Evolutionary conservation across 2,797 vertebrate genomes (phyloP), one percentile per base, ranked within the genome.

Genomic region (Podarcis siculus): DNA sequence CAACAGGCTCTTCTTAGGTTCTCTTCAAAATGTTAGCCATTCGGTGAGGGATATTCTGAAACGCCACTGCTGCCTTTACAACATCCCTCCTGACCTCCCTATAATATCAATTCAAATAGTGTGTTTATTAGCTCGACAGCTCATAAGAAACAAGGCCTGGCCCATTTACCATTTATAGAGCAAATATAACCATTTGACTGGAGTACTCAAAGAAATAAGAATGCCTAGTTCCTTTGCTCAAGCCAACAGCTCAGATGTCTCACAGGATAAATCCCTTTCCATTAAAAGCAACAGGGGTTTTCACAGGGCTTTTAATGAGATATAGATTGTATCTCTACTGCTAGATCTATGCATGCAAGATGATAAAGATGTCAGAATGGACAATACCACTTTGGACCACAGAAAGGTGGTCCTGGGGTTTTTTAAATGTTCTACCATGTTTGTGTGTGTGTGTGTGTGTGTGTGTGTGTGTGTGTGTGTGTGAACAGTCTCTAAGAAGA

Each of bases 171-270:
- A 87, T 93, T 94, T 92, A 89, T 91, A 90, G 86, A 92, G 89
- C 88, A 92, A 80, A 85, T 92, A n/a, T 78, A 92, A 93, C 89
- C 88, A 91, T 94, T 94, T 91, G 90, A 93, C 92, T 88, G 90
- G 94, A 95, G 91, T 89, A 92, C 92, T 85, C 91, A 83, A 87
- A 89, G 64, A 89, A 91, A 92, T 93, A 87, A 93, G 89, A 90
- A 75, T 45, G 79, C 80, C 84, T 82, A 89, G 89, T 82, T 55
- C 64, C 64, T 67, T 21, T 21, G 64, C 90, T 86, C 35, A 21
- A 83, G 30, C 49, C 19, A 61, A 9, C 30, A 12, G 49, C n/a
- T 32, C 39, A 23, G 32, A 58, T 35, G 17, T 19, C 45, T 79
- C n/a, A 79, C n/a, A 58, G n/a, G n/a, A 3, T 32, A 79, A 79